Evolutionary conservation across 2,113 vertebrate species (phyloP), one percentile per base, ranked within the genome.

Genomic region (Istiophorus platypterus): DNA sequence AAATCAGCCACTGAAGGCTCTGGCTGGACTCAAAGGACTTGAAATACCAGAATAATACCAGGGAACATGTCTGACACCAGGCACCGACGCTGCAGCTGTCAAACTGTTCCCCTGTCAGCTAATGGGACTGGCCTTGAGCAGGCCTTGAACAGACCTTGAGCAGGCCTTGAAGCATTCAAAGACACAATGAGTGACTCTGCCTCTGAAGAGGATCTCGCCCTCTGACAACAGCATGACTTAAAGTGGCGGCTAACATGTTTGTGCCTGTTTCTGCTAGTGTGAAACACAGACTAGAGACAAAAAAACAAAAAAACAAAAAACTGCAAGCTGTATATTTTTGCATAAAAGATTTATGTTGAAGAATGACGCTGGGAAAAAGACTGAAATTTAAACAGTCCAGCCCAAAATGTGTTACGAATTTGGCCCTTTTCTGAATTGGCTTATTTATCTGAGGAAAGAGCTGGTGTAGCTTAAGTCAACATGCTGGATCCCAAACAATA

Each of bases 211-310:
- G 57, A 80, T 17, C 26, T 45, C 41, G 45, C 18, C 72, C 70
- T 82, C 77, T 79, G 71, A 79, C 37, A 72, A 57, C 26, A 68
- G 54, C 29, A 26, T 42, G 29, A 56, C 65, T 59, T 70, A 39
- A 63, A 61, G 66, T 26, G 24, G 12, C 41, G 39, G 47, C 58
- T 17, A 37, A 76, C 69, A 9, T 82, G 75, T 78, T 42, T 37
- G 24, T 34, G 29, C 84, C 24, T 77, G 72, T 72, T 76, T 76
- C 26, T 73, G 41, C 65, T 57, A 34, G 26, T 37, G 41, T 26
- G 34, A 57, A 52, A 63, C 12, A 3, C 2, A 0, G 37, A 49
- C 49, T 22, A 24, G 42, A 73, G 52, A 45, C 41, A 31, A 22
- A n/a, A n/a, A n/a, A n/a, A n/a, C n/a, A n/a, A n/a, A n/a, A n/a